Base-by-base conservation (phyloP, 2,888 invertebrate genomes). In the Ryuthela nishihirai region DNA sequence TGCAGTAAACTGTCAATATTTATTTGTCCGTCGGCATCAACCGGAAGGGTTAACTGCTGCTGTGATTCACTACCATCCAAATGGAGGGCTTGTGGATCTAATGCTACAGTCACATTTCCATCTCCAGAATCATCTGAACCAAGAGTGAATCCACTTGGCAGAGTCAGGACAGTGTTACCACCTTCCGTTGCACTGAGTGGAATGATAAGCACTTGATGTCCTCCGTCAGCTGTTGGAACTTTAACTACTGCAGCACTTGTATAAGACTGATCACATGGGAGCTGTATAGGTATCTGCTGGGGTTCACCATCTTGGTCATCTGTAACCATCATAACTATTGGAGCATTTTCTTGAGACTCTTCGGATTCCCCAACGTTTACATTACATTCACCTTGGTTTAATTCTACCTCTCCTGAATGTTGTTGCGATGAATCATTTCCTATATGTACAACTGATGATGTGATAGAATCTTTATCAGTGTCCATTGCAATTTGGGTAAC, bases 201-300 rank as follows among this genome's bases (percentile, higher is more conserved):
- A 35, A 62, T 58, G n/a, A 62, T 44, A 4, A 62, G 23, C 45
- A 62, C 53, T 18, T 54, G 53, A 26, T 58, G 54, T 2, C 54
- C 54, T 5, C 62, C 62, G 46, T 62, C 62, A n/a, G 56, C 45
- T 17, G 62, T 62, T 5, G 58, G 62, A 18, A 62, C 54, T 24
- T 62, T 62, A 9, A 62, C 48, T 17, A 62, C 49, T 12, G 62
- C 56, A 15, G 55, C 52, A 40, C 52, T 52, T 2, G 60, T 38
- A 26, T 54, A 62, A 3, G 62, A 40, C 26, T 62, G 58, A 24
- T 58, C 58, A 32, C 53, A 56, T 17, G 42, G 52, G 34, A 62
- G 18, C 25, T 58, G 52, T 23, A 62, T 52, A 1, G 59, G 59
- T 6, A 54, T 40, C 3, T 58, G 62, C 17, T 62, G 62, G 5